Evolutionary conservation across 1,140 invertebrate species (phyloP).

Genomic region (Venturia canescens): DNA sequence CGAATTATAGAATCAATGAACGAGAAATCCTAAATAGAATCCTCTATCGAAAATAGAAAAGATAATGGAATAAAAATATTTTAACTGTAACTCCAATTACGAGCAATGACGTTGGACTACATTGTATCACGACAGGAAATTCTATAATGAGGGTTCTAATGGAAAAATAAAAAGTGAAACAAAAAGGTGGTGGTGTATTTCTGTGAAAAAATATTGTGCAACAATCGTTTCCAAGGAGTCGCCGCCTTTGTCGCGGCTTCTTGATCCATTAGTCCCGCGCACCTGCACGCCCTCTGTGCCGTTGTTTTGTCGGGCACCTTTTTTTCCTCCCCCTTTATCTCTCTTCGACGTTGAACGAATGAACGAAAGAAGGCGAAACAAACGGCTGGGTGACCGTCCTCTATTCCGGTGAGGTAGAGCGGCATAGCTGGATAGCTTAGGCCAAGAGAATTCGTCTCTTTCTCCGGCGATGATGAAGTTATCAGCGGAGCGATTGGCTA

Average conservation of each 20-base stretch:
- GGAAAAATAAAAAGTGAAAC: not conserved
- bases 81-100: too few species aligned
- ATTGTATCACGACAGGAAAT: too few species aligned
- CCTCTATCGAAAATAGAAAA: too few species aligned
- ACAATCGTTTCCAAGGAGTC: conserved; percentile 12
- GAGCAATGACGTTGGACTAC: too few species aligned
- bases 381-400: not conserved
- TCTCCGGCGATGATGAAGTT: conserved; percentile 54
- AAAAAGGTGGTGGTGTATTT: not conserved
- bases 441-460: conserved; percentile 5
- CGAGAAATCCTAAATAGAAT: too few species aligned
- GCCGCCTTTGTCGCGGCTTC: conserved; percentile 11
- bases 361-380: too few species aligned
- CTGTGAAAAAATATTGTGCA: not conserved
- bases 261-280: conserved; percentile 43
- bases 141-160: too few species aligned
- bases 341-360: not conserved
- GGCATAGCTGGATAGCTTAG: conserved; percentile 14
- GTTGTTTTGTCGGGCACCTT: not conserved
- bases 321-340: not conserved
- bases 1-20: too few species aligned
- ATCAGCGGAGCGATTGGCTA: conserved; percentile 55
- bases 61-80: too few species aligned
- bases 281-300: conserved; percentile 29
- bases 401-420: conserved; percentile 1